Percentiles rank a stretch among this genome's conserved stretches.
Conservation (phyloP, 2,888 invertebrate genomes). For the Hyppa rectilinea region DNA sequence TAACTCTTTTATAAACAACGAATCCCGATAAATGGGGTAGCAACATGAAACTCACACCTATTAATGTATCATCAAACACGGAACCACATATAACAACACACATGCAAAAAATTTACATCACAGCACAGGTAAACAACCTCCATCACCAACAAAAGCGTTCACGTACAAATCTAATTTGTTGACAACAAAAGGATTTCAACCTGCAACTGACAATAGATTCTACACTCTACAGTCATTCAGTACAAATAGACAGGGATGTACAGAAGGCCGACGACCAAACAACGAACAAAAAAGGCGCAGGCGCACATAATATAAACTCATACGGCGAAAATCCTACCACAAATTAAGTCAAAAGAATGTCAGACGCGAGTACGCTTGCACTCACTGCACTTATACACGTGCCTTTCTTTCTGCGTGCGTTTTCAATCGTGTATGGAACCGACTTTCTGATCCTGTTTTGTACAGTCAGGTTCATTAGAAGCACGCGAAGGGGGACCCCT, state of each 20-base stretch:
- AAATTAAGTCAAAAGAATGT: neutral
- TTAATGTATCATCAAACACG: neutral
- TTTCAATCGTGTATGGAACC: neutral
- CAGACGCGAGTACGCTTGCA: neutral
- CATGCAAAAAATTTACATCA: conserved; percentile 30
- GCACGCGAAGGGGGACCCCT: conserved; percentile 68
- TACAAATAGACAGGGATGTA: neutral
- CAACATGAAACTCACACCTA: neutral
- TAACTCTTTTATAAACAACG: neutral
- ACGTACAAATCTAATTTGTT: conserved; percentile 73
- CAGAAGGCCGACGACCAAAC: conserved; percentile 19
- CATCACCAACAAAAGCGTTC: conserved; percentile 68
- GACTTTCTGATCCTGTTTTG: conserved; percentile 11
- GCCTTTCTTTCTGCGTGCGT: neutral
- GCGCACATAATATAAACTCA: neutral
- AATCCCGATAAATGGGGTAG: neutral
- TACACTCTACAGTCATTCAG: conserved; percentile 64
- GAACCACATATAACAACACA: conserved; percentile 9
- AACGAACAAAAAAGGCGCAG: neutral
- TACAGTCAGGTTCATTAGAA: conserved; percentile 73
- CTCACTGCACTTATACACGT: neutral
- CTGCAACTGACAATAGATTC: conserved; percentile 74
- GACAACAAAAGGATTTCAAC: conserved; percentile 73
- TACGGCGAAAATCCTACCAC: neutral
- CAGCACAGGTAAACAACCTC: conserved; percentile 55